Evolutionary conservation across 2,113 vertebrate species (phyloP), one percentile per base, ranked within the genome.

Genomic region (Epinephelus lanceolatus): DNA sequence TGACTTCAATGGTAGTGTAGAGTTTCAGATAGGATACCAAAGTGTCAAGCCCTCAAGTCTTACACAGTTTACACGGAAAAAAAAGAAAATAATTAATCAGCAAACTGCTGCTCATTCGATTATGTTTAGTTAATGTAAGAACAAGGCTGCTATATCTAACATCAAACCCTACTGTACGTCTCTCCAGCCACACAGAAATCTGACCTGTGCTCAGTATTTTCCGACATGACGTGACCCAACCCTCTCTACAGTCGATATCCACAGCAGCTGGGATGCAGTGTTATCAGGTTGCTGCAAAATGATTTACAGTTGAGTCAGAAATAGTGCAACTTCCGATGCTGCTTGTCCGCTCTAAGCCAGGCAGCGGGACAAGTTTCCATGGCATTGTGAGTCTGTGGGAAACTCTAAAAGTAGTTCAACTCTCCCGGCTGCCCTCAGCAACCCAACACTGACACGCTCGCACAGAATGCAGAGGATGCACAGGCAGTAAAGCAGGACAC

Each of bases 341-440:
- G 17, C 67, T n/a, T 13, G 52, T 78, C 78, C 57, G 8, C 53
- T 84, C 69, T 68, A 14, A 56, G 60, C 65, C 49, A 19, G 74
- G 84, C 86, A 57, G 45, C 0, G 19, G 59, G 76, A 25, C 70
- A 88, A 86, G 78, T 60, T 81, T 90, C 86, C 73, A 81, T 21
- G 1, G 49, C 57, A 25, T 2, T 23, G 49, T 8, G 42, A 81
- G 67, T 52, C 69, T 19, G 51, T 86, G 80, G 71, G 79, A 85
- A 91, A 79, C 69, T 92, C 80, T 87, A 88, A 89, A 93, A 91
- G 87, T 79, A 86, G 88, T 63, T 25, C 57, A 25, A 33, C 63
- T 78, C 11, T 71, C 51, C 67, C 40, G 33, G 77, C 56, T 77
- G 56, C 67, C 37, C 87, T 67, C 70, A 60, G 83, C 67, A 90